Evolutionary conservation across 2,113 vertebrate genomes (phyloP).

Genomic region (Corythornis cristatus): DNA sequence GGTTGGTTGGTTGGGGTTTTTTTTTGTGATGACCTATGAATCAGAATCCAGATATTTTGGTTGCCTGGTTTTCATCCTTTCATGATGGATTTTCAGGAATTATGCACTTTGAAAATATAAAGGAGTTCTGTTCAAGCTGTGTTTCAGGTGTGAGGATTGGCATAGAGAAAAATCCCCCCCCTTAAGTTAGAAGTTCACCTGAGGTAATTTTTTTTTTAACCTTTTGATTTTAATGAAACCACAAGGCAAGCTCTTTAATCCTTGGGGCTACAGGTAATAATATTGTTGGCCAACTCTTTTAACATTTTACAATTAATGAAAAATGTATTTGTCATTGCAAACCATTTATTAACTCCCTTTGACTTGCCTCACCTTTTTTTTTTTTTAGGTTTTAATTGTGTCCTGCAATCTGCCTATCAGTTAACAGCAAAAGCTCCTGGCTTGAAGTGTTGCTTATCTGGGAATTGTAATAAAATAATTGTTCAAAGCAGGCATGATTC

Average conservation of each 20-base stretch:
- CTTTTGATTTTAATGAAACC: not conserved
- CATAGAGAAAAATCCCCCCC: not conserved
- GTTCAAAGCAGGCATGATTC: slow-evolving; percentile 10
- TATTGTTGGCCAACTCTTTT: not conserved
- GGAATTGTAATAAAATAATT: not conserved
- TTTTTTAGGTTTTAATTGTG: slow-evolving; percentile 12
- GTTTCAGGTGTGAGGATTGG: not conserved
- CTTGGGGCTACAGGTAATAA: not conserved
- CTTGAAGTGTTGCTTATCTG: not conserved
- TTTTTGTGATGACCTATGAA: not conserved
- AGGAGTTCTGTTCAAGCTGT: not conserved
- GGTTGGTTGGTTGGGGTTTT: not conserved
- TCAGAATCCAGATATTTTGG: not conserved
- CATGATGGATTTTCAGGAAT: not conserved
- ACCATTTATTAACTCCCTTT: not conserved
- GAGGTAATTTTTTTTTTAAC: not conserved
- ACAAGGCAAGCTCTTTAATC: not conserved
- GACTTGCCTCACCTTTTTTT: not conserved
- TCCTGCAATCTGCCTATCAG: not conserved
- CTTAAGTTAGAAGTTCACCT: not conserved
- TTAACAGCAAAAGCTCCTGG: slow-evolving; percentile 9
- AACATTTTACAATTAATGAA: not conserved
- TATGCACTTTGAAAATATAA: not conserved
- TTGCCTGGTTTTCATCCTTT: not conserved
- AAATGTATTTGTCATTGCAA: slow-evolving; percentile 4